Base-by-base conservation (phyloP, 2,888 invertebrate species). In the Ceriagrion tenellum region DNA sequence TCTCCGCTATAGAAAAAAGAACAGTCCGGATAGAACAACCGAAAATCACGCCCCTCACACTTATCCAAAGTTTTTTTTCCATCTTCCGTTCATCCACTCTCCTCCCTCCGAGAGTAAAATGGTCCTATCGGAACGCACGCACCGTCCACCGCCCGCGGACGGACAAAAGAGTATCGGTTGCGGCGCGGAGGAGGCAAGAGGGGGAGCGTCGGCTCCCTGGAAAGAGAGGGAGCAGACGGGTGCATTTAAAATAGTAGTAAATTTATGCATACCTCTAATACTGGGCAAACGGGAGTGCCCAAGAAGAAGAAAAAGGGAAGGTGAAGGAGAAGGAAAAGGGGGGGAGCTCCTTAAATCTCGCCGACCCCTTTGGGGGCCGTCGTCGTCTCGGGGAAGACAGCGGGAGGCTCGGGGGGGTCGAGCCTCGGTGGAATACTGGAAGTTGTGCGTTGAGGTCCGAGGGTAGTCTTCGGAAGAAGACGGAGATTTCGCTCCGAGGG, bases 211-310 rank as follows among this genome's bases (percentile, higher is more conserved):
- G 47, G 8, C 47, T 20, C 69, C 88, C 20, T 88, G 88, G 40
- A 88, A 88, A 47, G 40, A 47, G 40, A 88, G 88, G 47, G 40
- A 88, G 88, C 40, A 47, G 47, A 47, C 40, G 88, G 88, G 47
- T 35, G 88, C 26, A 47, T 88, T 88, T 35, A 18, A 88, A 40
- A 88, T 88, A 47, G 47, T 40, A 88, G 88, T 88, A 40, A 88
- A 88, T 88, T 35, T 88, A 88, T 88, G 88, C 88, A 88, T 88
- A 16, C 88, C 88, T 88, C 88, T 47, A n/a, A n/a, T 2, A 40
- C 40, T 10, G 69, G 69, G n/a, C 10, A 10, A n/a, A 69, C 26
- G 3, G 69, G n/a, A 69, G 69, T 20, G n/a, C 10, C 10, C 26
- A 26, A n/a, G 69, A 26, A n/a, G 69, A 12, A n/a, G 69, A 69